phyloP scores from a whole-genome alignment of 1,140 invertebrate species.

The Battus philenor region DNA sequence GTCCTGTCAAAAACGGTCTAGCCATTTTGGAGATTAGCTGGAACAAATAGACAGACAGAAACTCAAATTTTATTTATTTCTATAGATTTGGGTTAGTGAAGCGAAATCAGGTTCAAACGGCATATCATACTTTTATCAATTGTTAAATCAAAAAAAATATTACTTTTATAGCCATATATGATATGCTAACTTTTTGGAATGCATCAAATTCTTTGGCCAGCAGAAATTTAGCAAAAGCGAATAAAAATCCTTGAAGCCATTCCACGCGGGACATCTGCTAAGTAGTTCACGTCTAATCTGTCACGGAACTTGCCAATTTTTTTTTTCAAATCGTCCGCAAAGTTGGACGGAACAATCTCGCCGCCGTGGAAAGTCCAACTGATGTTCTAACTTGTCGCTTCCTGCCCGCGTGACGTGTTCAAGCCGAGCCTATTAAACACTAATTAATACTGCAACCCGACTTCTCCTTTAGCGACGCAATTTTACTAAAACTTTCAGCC shows the following conservation, averaged over 20 bases:
- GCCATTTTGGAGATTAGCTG: too few relatives aligned
- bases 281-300: conserved; percentile 26
- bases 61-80: too few relatives aligned
- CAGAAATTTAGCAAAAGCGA: neutral
- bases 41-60: too few relatives aligned
- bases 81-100: too few relatives aligned
- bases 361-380: conserved; percentile 6
- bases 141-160: too few relatives aligned
- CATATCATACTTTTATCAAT: too few relatives aligned
- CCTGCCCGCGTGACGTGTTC: neutral
- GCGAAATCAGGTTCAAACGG: too few relatives aligned
- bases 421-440: conserved; percentile 1
- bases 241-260: neutral
- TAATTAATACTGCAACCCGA: conserved; percentile 2
- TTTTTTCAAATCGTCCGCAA: conserved; percentile 1
- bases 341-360: conserved; percentile 18
- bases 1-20: too few relatives aligned
- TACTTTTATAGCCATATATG: too few relatives aligned
- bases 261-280: conserved; percentile 9
- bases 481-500: conserved; percentile 7
- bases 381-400: conserved; percentile 18
- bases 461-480: neutral
- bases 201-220: neutral
- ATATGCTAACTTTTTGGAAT: neutral
- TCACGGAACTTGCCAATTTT: conserved; percentile 11